These are phyloP conservation scores for Heliangelus exortis DNA, from an alignment of 2,797 vertebrate species.

Conservation along the genomic window DNA sequence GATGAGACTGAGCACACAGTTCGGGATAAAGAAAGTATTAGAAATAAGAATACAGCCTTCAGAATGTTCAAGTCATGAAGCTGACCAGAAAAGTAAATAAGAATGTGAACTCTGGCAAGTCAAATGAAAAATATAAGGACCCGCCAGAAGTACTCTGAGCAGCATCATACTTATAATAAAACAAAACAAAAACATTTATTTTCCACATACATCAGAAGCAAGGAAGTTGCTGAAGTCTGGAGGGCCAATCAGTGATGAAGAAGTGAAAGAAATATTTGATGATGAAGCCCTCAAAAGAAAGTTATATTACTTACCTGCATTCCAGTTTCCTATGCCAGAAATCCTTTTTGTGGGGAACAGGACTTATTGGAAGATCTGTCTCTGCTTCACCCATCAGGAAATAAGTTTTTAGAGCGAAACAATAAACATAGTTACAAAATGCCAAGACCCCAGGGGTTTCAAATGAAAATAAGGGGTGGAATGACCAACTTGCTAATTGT, in stretches of 20 bases:
- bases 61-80: slow-evolving; percentile 29
- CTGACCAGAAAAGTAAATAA: slow-evolving; percentile 43
- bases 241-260: background rate
- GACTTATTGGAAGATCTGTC: background rate
- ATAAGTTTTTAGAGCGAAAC: slow-evolving; percentile 11
- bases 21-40: slow-evolving; percentile 34
- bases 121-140: slow-evolving; percentile 4
- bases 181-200: background rate
- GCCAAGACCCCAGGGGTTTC: slow-evolving; percentile 14
- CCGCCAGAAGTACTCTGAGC: background rate
- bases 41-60: slow-evolving; percentile 39
- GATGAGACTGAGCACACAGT: slow-evolving; percentile 46
- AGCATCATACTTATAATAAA: background rate
- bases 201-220: background rate
- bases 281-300: background rate
- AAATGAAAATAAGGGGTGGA: background rate
- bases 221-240: background rate
- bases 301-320: background rate
- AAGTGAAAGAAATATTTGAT: slow-evolving; percentile 25
- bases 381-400: slow-evolving; percentile 17
- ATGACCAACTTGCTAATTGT: background rate
- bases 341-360: background rate
- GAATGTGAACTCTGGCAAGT: background rate
- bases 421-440: slow-evolving; percentile 16
- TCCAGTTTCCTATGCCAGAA: slow-evolving; percentile 14